A percentile compares a stretch with the other conserved stretches of the same genome.
Conservation (phyloP, 2,113 vertebrate genomes). For the Nymphicus hollandicus region DNA sequence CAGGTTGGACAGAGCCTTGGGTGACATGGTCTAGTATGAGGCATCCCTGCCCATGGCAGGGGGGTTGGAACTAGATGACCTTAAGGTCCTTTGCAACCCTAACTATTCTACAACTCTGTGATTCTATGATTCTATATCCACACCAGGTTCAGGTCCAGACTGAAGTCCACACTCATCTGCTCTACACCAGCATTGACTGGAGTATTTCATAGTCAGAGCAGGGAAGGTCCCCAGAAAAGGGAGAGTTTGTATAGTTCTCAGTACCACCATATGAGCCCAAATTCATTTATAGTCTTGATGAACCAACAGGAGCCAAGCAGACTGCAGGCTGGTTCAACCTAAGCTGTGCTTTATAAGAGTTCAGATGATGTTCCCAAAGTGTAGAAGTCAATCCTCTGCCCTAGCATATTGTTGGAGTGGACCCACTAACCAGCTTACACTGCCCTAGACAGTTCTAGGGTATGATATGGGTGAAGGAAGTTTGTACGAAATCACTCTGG, state of each 20-base stretch:
- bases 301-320: neutral
- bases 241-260: neutral
- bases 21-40: no score
- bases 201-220: neutral
- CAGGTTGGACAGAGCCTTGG: no score
- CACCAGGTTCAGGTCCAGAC: neutral
- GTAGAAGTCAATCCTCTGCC: neutral
- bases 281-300: neutral
- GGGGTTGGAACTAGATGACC: no score
- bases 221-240: neutral
- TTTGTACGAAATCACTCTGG: rapidly evolving
- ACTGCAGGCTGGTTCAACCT: neutral
- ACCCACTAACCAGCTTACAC: neutral
- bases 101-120: no score
- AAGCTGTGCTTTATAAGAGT: rapidly evolving
- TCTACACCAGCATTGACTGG: neutral
- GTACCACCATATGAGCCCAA: neutral
- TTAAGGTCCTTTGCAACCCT: no score
- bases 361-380: neutral
- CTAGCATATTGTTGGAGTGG: neutral
- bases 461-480: neutral
- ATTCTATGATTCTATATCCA: no score
- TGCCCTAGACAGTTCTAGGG: neutral
- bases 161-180: neutral
- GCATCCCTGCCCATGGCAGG: no score